Evolutionary conservation across 2,888 invertebrate species (phyloP).

Genomic region (Brachynemurus nebulosus): DNA sequence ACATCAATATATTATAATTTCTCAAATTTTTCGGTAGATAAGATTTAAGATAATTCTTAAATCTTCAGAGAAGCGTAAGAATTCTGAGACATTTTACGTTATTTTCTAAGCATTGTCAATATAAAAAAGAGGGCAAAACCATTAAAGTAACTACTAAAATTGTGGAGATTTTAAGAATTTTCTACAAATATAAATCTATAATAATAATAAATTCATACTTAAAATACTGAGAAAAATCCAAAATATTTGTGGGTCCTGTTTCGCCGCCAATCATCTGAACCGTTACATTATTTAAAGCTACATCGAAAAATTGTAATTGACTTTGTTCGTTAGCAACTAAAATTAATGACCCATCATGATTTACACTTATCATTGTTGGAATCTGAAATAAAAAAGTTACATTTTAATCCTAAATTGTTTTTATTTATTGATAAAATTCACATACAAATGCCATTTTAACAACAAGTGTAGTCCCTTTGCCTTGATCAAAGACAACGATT

Average conservation of each 20-base stretch:
- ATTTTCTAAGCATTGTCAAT: too few relatives aligned
- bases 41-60: too few relatives aligned
- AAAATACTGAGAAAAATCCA: constrained; percentile 52
- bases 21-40: too few relatives aligned
- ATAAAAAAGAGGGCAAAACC: too few relatives aligned
- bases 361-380: constrained; percentile 56
- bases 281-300: constrained; percentile 50
- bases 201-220: constrained; percentile 25
- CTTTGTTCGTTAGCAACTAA: constrained; percentile 55
- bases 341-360: constrained; percentile 52
- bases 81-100: too few relatives aligned
- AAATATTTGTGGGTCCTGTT: constrained; percentile 40
- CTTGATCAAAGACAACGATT: constrained; percentile 63
- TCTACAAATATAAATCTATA: too few relatives aligned
- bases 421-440: constrained; percentile 16
- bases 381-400: constrained; percentile 31
- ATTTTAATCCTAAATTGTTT: too few relatives aligned
- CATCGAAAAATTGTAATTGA: constrained; percentile 62
- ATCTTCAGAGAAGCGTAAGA: too few relatives aligned
- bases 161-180: too few relatives aligned
- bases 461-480: constrained; percentile 57
- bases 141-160: too few relatives aligned
- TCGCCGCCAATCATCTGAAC: constrained; percentile 54
- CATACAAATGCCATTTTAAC: constrained; percentile 70
- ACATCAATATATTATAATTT: too few relatives aligned